A percentile compares a stretch with the other conserved stretches of the same genome.
These are phyloP conservation scores for Tetragnatha montana DNA, from an alignment of 2,888 invertebrate genomes.

Conservation along the genomic window DNA sequence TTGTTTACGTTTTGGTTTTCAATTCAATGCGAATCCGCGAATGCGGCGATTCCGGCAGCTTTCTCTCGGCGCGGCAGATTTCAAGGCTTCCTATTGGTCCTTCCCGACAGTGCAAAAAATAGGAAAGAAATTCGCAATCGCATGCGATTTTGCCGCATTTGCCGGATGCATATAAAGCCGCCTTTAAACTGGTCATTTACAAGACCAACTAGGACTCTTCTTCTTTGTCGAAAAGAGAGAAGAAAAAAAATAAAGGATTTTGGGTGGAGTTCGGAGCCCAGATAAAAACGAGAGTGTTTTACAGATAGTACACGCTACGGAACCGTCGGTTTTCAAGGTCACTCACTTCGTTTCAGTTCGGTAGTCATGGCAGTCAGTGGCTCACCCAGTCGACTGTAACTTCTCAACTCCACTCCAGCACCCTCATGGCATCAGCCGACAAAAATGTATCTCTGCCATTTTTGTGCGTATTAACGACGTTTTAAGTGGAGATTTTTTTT, in stretches of 20 bases:
- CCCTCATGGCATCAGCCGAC: conserved; percentile 17
- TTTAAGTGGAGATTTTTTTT: conserved; percentile 40
- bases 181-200: neutral
- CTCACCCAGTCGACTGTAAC: conserved; percentile 69
- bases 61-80: too few species aligned
- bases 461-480: conserved; percentile 37
- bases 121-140: too few species aligned
- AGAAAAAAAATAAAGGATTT: conserved; percentile 21
- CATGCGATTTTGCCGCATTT: too few species aligned
- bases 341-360: conserved; percentile 68
- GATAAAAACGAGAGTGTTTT: conserved; percentile 55
- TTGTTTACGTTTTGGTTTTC: too few species aligned
- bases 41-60: too few species aligned
- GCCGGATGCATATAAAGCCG: too few species aligned
- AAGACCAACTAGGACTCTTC: neutral
- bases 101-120: too few species aligned
- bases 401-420: conserved; percentile 37
- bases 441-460: conserved; percentile 42
- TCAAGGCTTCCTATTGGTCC: too few species aligned
- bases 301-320: conserved; percentile 30
- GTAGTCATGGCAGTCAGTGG: conserved; percentile 68
- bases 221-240: neutral
- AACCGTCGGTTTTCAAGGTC: conserved; percentile 66
- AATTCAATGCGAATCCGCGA: too few species aligned
- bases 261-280: conserved; percentile 42